Base-by-base conservation (phyloP, 2,113 vertebrate species). In the Salvelinus fontinalis region DNA sequence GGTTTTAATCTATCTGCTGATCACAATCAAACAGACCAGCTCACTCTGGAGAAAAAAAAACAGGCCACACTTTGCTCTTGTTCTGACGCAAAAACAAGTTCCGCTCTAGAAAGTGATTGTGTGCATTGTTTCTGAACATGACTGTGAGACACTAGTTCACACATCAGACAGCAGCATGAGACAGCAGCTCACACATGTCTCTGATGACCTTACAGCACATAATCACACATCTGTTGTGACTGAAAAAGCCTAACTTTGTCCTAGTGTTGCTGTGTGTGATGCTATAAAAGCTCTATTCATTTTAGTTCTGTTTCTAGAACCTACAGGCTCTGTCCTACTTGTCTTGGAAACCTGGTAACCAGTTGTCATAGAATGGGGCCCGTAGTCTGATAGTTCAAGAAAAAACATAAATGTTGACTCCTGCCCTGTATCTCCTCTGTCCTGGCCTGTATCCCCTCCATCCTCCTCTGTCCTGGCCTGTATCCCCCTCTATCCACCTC, bases 1-100 rank as follows among this genome's bases (percentile, higher is more conserved):
- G 39, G 68, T 73, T 78, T 68, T 86, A 80, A 74, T 69, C 48
- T 73, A 31, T 39, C 65, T 81, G 26, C 83, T 71, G 26, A 66
- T 27, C 2, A 11, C 8, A 0, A 0, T 81, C 83, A 70, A 29
- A 66, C 24, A 85, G 77, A 81, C 54, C 20, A 57, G 54, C 54
- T 57, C 54, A 26, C 26, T 26, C 26, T 26, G 26, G 26, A 26
- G 26, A 26, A 26, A 26, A 26, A 26, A 26, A 26, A 16, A 3
- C 3, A 57, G 5, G 54, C 4, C 54, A 18, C 13, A 20, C 20
- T 57, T 14, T 57, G 18, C 4, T 18, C 18, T 20, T 18, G 54
- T 57, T 14, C 54, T 57, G 54, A 57, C 5, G 54, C 18, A 57
- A 20, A 44, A 44, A 44, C 39, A 44, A 44, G 39, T 44, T 44